Evolutionary conservation across 2,797 vertebrate species (phyloP).

Genomic region (Clarias fuscus): DNA sequence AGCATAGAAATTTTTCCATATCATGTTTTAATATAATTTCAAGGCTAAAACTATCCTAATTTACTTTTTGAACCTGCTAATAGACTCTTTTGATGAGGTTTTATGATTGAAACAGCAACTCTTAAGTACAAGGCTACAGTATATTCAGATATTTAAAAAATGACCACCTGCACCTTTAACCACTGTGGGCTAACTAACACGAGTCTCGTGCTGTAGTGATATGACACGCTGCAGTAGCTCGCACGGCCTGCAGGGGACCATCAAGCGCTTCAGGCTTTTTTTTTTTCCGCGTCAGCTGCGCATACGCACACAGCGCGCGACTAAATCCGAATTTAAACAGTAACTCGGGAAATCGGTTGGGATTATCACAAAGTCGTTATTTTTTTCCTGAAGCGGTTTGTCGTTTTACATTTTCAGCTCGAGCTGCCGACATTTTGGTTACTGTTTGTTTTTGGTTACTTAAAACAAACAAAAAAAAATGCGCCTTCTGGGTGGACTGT

Average conservation of each 20-base stretch:
- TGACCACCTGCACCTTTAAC: background rate
- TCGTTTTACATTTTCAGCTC: background rate
- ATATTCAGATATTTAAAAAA: background rate
- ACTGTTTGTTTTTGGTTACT: background rate
- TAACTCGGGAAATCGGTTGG: background rate
- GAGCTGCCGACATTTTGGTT: background rate
- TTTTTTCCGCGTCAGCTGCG: conserved; percentile 18
- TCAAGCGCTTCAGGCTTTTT: conserved; percentile 19
- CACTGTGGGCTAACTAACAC: background rate
- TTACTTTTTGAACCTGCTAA: too few species aligned
- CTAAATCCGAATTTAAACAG: background rate
- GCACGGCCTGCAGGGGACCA: conserved; percentile 21
- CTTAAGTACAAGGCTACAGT: background rate
- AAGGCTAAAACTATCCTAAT: too few species aligned
- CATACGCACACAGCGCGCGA: conserved; percentile 22
- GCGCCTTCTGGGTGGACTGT: background rate
- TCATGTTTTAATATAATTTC: too few species aligned
- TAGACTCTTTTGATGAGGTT: background rate
- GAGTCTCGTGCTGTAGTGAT: background rate
- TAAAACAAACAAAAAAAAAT: background rate
- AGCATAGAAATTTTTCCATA: too few species aligned
- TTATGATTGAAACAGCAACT: background rate
- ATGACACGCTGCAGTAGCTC: conserved; percentile 6
- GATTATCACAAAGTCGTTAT: background rate
- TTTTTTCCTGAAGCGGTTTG: background rate